A percentile compares a stretch with the other conserved stretches of the same genome.
Conservation (phyloP, 2,797 vertebrate species). For the Sciurus vulgaris region DNA sequence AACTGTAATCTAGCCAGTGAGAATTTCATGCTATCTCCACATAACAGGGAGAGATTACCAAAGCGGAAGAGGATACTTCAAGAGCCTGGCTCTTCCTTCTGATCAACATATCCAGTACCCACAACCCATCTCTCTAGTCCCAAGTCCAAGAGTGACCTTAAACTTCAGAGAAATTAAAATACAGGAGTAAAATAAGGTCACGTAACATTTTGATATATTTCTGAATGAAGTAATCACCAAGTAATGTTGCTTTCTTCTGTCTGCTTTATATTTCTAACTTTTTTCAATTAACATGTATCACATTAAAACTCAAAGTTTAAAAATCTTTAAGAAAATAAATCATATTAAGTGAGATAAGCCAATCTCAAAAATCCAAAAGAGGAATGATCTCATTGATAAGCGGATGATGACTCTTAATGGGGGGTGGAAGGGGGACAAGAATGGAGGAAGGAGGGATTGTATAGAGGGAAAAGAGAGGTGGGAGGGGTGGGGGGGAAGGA, state of each 20-base stretch:
- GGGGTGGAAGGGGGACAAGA: too few species aligned
- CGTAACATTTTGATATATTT: background rate
- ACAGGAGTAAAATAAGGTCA: background rate
- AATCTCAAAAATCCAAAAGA: too few species aligned
- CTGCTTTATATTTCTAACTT: background rate
- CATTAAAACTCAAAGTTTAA: slow-evolving; percentile 35
- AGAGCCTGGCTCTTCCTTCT: background rate
- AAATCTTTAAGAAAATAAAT: background rate
- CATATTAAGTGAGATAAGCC: too few species aligned
- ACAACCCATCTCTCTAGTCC: background rate
- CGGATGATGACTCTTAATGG: too few species aligned
- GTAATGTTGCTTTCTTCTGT: background rate
- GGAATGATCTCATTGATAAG: too few species aligned
- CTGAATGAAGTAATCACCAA: background rate
- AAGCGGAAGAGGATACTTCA: background rate
- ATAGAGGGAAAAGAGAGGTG: too few species aligned
- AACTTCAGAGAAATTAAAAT: background rate
- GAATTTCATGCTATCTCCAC: background rate
- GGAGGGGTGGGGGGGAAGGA: too few species aligned
- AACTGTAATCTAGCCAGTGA: background rate
- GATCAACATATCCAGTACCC: background rate
- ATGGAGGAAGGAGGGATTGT: too few species aligned
- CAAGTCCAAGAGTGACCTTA: background rate
- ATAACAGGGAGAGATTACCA: background rate
- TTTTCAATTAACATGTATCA: background rate